Evolutionary conservation across 2,113 vertebrate species (phyloP).

Genomic region (Alligator sinensis): DNA sequence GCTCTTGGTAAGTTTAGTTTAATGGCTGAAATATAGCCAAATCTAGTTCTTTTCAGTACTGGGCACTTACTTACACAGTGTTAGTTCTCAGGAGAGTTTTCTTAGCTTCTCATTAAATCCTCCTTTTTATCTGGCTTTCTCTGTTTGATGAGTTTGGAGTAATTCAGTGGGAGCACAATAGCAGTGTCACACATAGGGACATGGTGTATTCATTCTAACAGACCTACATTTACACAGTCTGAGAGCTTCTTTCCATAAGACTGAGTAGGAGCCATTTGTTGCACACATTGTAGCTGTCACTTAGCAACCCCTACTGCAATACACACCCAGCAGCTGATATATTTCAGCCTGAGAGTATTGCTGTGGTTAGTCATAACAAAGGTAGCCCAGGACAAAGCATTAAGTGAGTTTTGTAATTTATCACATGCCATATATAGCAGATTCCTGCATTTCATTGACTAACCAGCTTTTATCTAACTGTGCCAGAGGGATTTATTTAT

Average conservation of each 20-base stretch:
- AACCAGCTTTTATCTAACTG: not conserved
- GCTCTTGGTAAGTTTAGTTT: not conserved
- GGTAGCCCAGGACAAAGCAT: not conserved
- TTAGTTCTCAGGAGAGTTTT: not conserved
- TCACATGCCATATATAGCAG: not conserved
- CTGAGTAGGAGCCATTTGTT: constrained; percentile 46
- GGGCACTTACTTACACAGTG: not conserved
- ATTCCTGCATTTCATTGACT: fast-evolving
- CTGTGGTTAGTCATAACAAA: not conserved
- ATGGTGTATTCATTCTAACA: constrained; percentile 57
- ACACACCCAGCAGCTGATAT: not conserved
- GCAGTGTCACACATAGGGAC: constrained; percentile 61
- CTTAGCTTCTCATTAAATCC: not conserved
- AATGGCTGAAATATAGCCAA: not conserved
- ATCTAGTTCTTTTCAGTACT: not conserved
- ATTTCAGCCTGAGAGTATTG: not conserved
- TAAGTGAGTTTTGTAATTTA: not conserved
- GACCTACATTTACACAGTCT: constrained; percentile 49
- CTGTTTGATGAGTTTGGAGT: not conserved
- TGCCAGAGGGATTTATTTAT: not conserved
- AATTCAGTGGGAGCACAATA: constrained; percentile 61
- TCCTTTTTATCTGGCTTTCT: not conserved
- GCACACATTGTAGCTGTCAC: constrained; percentile 64
- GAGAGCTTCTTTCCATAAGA: constrained; percentile 71
- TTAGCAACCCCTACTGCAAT: constrained; percentile 75